Evolutionary conservation across 2,113 vertebrate species (phyloP).

Genomic region (Eudorcas thomsonii): DNA sequence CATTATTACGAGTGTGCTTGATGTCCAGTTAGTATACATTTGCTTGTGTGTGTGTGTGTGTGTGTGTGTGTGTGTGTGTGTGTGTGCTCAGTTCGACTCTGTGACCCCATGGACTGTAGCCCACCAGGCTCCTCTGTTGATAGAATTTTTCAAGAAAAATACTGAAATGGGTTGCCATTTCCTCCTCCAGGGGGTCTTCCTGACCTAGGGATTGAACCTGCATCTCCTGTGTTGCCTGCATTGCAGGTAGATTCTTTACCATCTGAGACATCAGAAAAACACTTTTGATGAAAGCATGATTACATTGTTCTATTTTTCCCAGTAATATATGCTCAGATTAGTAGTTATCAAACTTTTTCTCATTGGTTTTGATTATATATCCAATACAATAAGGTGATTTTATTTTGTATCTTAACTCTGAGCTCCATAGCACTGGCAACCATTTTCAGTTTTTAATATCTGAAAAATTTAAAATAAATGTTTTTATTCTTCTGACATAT

Average conservation of each 20-base stretch:
- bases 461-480: conserved; percentile 13
- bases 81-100: neutral
- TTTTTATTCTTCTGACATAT: conserved; percentile 17
- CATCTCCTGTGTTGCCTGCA: neutral
- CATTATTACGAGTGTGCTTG: neutral
- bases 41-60: neutral
- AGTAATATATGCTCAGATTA: conserved; percentile 12
- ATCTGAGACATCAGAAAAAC: neutral
- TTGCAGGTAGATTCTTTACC: neutral
- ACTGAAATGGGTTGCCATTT: neutral
- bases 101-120: neutral
- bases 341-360: neutral
- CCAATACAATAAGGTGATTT: conserved; percentile 6
- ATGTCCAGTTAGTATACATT: neutral
- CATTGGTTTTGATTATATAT: neutral
- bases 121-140: neutral
- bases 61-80: neutral
- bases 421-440: neutral
- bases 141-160: neutral
- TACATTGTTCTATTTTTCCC: neutral
- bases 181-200: neutral
- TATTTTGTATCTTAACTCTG: neutral
- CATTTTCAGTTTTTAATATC: neutral
- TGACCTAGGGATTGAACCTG: neutral
- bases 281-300: neutral